These are phyloP conservation scores for Scaptodrosophila lebanonensis DNA, from an alignment of 1,140 invertebrate genomes.

Conservation along the genomic window DNA sequence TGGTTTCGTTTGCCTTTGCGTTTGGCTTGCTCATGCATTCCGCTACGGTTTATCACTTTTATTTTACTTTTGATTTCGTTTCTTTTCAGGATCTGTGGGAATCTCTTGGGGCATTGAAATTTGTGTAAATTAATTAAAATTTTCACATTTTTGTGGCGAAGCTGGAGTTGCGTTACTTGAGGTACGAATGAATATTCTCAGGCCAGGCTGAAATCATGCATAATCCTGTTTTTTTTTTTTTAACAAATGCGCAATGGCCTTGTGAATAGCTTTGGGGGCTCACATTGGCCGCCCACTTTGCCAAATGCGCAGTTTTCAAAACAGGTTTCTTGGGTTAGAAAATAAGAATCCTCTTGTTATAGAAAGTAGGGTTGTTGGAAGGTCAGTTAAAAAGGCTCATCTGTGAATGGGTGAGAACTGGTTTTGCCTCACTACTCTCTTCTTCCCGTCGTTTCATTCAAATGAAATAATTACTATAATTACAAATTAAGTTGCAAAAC, in stretches of 20 bases:
- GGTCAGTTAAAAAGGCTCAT: too few species aligned
- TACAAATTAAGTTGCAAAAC: constrained; percentile 55
- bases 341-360: too few species aligned
- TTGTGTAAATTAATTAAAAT: constrained; percentile 18
- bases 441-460: background rate
- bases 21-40: constrained; percentile 36
- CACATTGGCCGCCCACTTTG: background rate
- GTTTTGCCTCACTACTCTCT: constrained; percentile 7
- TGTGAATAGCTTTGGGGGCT: background rate
- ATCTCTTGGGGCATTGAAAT: constrained; percentile 22
- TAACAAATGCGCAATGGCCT: too few species aligned
- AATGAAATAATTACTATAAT: background rate
- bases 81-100: constrained; percentile 31
- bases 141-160: too few species aligned
- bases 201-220: too few species aligned
- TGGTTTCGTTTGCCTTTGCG: constrained; percentile 23
- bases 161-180: too few species aligned
- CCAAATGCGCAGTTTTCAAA: constrained; percentile 4
- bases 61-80: constrained; percentile 67
- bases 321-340: constrained; percentile 9
- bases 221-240: too few species aligned
- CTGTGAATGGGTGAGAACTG: too few species aligned
- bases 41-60: constrained; percentile 61
- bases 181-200: too few species aligned
- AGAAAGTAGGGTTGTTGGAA: too few species aligned